Conservation (phyloP, 92 coral and sea anemone genomes). For the Palythoa grandiflora region DNA sequence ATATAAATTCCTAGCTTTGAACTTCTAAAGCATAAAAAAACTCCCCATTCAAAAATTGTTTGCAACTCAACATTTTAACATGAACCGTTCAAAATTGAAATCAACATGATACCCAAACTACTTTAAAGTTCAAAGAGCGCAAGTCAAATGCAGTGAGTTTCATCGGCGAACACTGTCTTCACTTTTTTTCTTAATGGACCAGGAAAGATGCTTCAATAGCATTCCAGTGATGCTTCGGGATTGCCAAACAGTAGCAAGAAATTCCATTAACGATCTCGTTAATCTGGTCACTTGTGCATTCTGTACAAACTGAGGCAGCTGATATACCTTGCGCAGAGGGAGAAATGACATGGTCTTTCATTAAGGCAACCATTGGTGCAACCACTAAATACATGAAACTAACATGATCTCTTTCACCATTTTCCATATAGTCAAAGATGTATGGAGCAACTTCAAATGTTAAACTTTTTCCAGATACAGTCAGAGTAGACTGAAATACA, state of each 20-base stretch:
- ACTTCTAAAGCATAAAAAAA: too few relatives aligned
- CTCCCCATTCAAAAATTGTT: too few relatives aligned
- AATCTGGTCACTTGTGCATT: constrained; percentile 23
- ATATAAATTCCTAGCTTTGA: too few relatives aligned
- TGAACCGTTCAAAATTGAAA: too few relatives aligned
- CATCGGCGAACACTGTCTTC: constrained; percentile 67
- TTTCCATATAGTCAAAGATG: not conserved
- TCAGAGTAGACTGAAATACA: constrained; percentile 20
- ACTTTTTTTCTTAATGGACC: constrained; percentile 6
- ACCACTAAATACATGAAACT: constrained; percentile 44
- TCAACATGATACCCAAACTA: too few relatives aligned
- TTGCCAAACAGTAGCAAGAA: constrained; percentile 38
- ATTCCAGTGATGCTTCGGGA: not conserved
- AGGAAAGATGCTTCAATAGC: not conserved
- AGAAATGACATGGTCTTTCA: constrained; percentile 63
- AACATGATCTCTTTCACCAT: constrained; percentile 22
- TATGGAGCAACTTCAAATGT: constrained; percentile 33
- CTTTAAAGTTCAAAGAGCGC: too few relatives aligned
- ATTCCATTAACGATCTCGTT: constrained; percentile 12
- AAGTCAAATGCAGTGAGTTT: constrained; percentile 57
- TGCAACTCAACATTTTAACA: too few relatives aligned
- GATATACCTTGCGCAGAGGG: constrained; percentile 47
- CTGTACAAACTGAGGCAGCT: constrained; percentile 45
- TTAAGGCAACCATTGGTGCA: constrained; percentile 63
- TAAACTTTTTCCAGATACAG: constrained; percentile 49